A percentile compares a stretch with the other conserved stretches of the same genome.
Conservation (phyloP, 2,888 invertebrate species). For the Cataglyphis livida region DNA sequence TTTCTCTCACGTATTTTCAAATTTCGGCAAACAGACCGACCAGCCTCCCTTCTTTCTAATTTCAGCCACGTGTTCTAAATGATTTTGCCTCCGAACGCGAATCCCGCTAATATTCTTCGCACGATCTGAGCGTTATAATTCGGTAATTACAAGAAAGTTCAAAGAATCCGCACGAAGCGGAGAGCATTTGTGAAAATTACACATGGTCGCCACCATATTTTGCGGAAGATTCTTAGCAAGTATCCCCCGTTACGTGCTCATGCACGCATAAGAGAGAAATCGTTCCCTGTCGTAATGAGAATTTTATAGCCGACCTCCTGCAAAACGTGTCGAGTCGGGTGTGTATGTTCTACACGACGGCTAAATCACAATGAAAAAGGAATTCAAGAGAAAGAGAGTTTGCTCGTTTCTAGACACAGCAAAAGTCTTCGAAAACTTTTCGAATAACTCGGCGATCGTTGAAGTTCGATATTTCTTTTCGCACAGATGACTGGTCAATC, state of each 20-base stretch:
- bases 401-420: slow-evolving; percentile 18
- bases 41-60: background rate
- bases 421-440: slow-evolving; percentile 50
- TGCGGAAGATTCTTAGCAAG: background rate
- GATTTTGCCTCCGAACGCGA: background rate
- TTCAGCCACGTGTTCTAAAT: slow-evolving; percentile 19
- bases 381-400: slow-evolving; percentile 10
- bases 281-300: slow-evolving; percentile 33
- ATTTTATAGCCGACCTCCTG: slow-evolving; percentile 32
- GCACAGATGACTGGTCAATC: slow-evolving; percentile 1
- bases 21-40: slow-evolving; percentile 5
- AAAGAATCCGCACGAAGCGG: slow-evolving; percentile 1
- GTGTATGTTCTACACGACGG: slow-evolving; percentile 45
- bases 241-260: slow-evolving; percentile 1
- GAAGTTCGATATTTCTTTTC: slow-evolving; percentile 48
- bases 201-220: slow-evolving; percentile 22
- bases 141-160: slow-evolving; percentile 35
- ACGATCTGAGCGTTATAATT: slow-evolving; percentile 24
- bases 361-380: slow-evolving; percentile 55
- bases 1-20: slow-evolving; percentile 49
- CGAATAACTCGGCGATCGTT: slow-evolving; percentile 48
- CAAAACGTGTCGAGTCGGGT: slow-evolving; percentile 47
- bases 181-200: slow-evolving; percentile 23
- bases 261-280: background rate
- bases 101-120: background rate